Conservation (phyloP, 2,113 vertebrate genomes). For the Tricholaema leucomelas region DNA sequence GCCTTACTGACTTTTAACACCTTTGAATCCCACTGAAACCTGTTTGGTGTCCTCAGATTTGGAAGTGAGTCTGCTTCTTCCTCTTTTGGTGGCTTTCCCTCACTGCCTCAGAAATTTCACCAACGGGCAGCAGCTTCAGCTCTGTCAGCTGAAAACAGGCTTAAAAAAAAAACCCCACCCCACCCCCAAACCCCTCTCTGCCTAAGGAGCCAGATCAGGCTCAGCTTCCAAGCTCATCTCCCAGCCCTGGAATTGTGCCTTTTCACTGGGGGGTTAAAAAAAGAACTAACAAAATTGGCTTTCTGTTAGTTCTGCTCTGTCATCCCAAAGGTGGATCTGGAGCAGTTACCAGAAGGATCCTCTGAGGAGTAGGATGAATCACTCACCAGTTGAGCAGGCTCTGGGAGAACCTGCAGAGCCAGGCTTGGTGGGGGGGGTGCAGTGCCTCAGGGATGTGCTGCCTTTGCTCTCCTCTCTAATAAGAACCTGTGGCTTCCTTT, state of each 20-base stretch:
- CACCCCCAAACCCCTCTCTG: background rate
- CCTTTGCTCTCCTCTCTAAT: background rate
- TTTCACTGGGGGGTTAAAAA: background rate
- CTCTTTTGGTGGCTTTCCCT: slow-evolving; percentile 25
- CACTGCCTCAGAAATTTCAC: background rate
- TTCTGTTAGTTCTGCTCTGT: slow-evolving; percentile 47
- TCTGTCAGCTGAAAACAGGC: background rate
- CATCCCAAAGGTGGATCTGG: slow-evolving; percentile 45
- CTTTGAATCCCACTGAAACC: slow-evolving; percentile 27
- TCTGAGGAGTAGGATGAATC: slow-evolving; percentile 29
- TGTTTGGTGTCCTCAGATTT: background rate
- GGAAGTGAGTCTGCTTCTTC: slow-evolving; percentile 6
- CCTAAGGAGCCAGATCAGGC: background rate
- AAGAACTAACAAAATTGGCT: background rate
- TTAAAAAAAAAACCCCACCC: background rate
- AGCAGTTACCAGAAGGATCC: slow-evolving; percentile 47
- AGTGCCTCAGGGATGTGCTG: background rate
- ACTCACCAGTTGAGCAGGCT: background rate
- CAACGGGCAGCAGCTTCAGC: background rate
- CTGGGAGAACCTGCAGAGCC: background rate
- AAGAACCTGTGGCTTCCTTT: background rate
- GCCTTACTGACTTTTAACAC: slow-evolving; percentile 21
- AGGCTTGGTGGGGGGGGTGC: background rate
- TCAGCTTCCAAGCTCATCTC: background rate
- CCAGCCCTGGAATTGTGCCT: background rate